phyloP scores from a whole-genome alignment of 2,113 vertebrate genomes.

The Ceyx cyanopectus region DNA sequence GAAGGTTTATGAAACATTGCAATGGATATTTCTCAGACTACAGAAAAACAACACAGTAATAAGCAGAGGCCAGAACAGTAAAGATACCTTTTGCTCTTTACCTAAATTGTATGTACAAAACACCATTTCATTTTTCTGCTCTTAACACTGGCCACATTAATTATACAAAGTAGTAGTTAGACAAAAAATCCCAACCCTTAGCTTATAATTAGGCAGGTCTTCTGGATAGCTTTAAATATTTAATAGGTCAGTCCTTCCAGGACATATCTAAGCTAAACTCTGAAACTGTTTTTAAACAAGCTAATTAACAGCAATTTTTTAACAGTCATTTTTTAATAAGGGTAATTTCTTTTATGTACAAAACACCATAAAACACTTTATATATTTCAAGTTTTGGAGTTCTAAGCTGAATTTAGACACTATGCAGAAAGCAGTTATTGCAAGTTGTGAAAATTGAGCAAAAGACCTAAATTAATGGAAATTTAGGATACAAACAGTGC shows the following conservation, averaged over 20 bases:
- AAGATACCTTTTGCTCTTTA: background rate
- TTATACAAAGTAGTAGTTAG: background rate
- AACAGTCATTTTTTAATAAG: no score
- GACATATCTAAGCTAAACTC: background rate
- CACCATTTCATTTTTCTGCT: background rate
- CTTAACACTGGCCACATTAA: background rate
- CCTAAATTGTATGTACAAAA: background rate
- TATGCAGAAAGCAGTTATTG: background rate
- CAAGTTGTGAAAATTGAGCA: background rate
- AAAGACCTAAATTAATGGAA: background rate
- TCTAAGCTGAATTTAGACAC: background rate
- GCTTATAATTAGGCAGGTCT: background rate
- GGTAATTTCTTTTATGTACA: background rate
- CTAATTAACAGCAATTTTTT: background rate
- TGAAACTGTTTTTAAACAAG: background rate
- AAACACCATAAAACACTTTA: background rate
- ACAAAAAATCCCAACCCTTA: background rate
- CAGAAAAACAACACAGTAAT: background rate
- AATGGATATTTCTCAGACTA: background rate
- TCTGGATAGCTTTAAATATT: background rate
- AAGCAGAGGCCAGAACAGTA: conserved; percentile 3
- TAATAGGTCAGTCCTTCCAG: background rate
- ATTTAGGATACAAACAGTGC: background rate
- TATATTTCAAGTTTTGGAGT: background rate
- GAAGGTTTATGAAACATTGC: conserved; percentile 45